A percentile compares a stretch with the other conserved stretches of the same genome.
Evolutionary conservation across 1,140 invertebrate species (phyloP).

Genomic region (Berghia stephanieae): DNA sequence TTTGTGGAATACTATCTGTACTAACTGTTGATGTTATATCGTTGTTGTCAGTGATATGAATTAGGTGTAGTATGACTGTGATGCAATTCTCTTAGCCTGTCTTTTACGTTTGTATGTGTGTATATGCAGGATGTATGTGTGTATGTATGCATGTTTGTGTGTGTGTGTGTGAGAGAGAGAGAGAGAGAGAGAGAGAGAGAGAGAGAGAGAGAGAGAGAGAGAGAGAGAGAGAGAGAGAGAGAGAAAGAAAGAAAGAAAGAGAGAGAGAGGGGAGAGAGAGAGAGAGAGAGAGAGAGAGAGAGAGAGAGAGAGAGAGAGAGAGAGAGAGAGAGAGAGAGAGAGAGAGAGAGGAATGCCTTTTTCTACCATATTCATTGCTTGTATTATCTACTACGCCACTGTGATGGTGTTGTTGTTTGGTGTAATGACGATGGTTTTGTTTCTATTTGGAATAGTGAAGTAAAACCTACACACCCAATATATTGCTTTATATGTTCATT

Average conservation of each 20-base stretch:
- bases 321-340: slow-evolving; percentile 8
- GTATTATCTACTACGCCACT: too few relatives aligned
- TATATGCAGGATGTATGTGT: neutral
- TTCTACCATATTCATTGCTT: too few relatives aligned
- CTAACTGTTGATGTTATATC: too few relatives aligned
- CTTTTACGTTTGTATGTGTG: too few relatives aligned
- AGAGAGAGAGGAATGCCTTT: neutral
- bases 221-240: neutral
- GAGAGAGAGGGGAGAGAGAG: neutral
- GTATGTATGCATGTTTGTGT: neutral
- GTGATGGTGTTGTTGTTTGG: too few relatives aligned
- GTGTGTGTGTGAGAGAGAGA: slow-evolving; percentile 3
- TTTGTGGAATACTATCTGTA: too few relatives aligned
- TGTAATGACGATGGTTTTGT: too few relatives aligned
- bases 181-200: neutral
- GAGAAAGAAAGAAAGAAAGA: neutral
- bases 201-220: neutral
- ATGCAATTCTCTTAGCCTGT: too few relatives aligned
- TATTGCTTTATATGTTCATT: neutral
- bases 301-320: slow-evolving; percentile 14
- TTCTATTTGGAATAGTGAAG: too few relatives aligned
- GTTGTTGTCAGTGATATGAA: too few relatives aligned
- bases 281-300: neutral
- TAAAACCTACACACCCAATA: too few relatives aligned
- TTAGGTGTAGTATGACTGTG: too few relatives aligned